Conservation (phyloP, 2,797 vertebrate species). For the Coregonus ussuriensis region DNA sequence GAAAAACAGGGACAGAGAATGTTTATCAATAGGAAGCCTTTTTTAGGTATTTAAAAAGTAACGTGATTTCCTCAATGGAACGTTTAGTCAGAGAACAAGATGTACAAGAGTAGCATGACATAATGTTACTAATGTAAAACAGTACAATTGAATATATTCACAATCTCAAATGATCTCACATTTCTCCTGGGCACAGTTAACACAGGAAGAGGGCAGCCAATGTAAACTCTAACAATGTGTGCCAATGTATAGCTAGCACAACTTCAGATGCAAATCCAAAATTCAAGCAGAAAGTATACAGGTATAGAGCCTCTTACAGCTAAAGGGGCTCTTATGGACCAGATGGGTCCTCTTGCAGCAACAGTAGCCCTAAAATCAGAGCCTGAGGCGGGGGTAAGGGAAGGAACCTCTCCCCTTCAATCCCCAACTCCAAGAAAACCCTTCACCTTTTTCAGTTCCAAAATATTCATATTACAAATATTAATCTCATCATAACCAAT, state of each 20-base stretch:
- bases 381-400: slow-evolving; percentile 40
- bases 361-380: slow-evolving; percentile 32
- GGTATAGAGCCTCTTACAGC: slow-evolving; percentile 36
- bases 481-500: slow-evolving; percentile 33
- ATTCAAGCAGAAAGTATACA: slow-evolving; percentile 44
- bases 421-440: slow-evolving; percentile 35
- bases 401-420: slow-evolving; percentile 21
- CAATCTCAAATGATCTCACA: slow-evolving; percentile 26
- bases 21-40: no score
- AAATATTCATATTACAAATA: slow-evolving; percentile 21
- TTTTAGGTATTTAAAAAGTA: no score
- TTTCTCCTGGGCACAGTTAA: slow-evolving; percentile 43
- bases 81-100: neutral
- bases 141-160: slow-evolving; percentile 6
- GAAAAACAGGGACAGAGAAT: no score
- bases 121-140: slow-evolving; percentile 14
- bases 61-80: no score
- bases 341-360: slow-evolving; percentile 2
- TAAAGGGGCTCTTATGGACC: neutral
- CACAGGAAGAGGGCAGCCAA: slow-evolving; percentile 21
- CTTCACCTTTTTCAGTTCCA: slow-evolving; percentile 58
- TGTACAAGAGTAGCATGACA: neutral
- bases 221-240: slow-evolving; percentile 28
- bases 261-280: slow-evolving; percentile 35
- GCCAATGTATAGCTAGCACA: slow-evolving; percentile 48